Base-by-base conservation (phyloP, 2,888 invertebrate species). In the Drosophila macrothrix region DNA sequence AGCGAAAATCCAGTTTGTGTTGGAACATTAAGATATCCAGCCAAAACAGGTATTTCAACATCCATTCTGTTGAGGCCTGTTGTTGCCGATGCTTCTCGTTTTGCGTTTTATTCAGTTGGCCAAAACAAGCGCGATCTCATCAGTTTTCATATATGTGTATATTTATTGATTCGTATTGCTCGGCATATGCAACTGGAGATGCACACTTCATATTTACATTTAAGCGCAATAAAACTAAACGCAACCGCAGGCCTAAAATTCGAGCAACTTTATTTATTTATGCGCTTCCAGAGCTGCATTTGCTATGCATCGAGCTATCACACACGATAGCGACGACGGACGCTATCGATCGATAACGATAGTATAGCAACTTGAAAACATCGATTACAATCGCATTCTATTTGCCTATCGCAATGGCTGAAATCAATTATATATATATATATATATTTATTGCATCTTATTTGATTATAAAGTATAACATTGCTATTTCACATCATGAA, bases 1-100 rank as follows among this genome's bases (percentile, higher is more conserved):
- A 96, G 95, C 88, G 96, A 94, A 92, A 95, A 95, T 92, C 96
- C 96, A 91, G 93, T 92, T 86, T 95, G 95, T 82, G 97, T 96
- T 92, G 97, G 97, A 93, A 97, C 95, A 92, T 96, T 94, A 90
- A 97, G 94, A 94, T 95, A 95, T 92, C 97, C 97, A 92, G 95
- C 95, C 92, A 96, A 94, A 89, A 96, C 94, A 92, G 96, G 95
- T 93, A 96, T 95, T 94, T 96, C 96, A 92, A 94, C 94, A 93
- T 96, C 96, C 96, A 96, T 96, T 85, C 87, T 90, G 88, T 88
- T 69, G 80, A 67, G 76, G 78, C 87, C 78, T 76, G 80, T 63
- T 80, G 80, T 64, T 83, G 66, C 80, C 76, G 74, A 77, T 62
- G 70, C 82, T 73, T 64, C 67, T 46, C 58, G 68, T 70, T 70